These are phyloP conservation scores for Harlomillsia oculata DNA, from an alignment of 1,140 invertebrate genomes.

Conservation along the genomic window DNA sequence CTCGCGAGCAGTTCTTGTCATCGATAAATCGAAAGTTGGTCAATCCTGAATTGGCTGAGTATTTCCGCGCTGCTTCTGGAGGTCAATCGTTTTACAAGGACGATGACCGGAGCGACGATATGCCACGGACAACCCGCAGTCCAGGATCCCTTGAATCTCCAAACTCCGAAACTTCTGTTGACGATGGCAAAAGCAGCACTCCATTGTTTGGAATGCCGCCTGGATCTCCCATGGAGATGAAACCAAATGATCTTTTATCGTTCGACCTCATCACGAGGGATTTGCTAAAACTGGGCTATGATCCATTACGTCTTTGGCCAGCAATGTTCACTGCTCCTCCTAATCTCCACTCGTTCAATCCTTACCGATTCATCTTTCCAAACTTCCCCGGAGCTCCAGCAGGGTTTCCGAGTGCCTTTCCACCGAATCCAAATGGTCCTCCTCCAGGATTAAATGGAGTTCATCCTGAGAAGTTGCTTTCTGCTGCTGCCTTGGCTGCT, in stretches of 20 bases:
- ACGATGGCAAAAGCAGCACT: slow-evolving; percentile 25
- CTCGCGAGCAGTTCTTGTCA: slow-evolving; percentile 31
- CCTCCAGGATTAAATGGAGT: slow-evolving; percentile 7
- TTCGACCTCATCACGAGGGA: slow-evolving; percentile 34
- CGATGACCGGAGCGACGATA: slow-evolving; percentile 22
- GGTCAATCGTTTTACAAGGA: slow-evolving; percentile 22
- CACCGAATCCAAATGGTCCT: slow-evolving; percentile 8
- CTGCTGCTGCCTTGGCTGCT: slow-evolving; percentile 20
- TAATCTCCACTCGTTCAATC: slow-evolving; percentile 33
- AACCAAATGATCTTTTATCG: slow-evolving; percentile 33
- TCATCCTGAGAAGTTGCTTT: slow-evolving; percentile 18
- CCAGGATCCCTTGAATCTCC: slow-evolving; percentile 35
- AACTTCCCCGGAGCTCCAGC: slow-evolving; percentile 25
- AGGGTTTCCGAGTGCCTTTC: slow-evolving; percentile 14
- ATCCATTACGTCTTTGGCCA: slow-evolving; percentile 34
- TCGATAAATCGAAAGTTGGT: slow-evolving; percentile 30
- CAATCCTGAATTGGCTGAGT: slow-evolving; percentile 31
- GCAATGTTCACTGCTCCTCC: slow-evolving; percentile 32
- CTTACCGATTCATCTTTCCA: slow-evolving; percentile 35
- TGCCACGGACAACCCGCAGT: slow-evolving; percentile 23
- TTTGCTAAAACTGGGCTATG: slow-evolving; percentile 34
- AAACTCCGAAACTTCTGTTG: slow-evolving; percentile 32
- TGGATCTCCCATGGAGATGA: slow-evolving; percentile 34
- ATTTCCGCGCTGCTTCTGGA: slow-evolving; percentile 25
- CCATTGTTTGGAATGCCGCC: slow-evolving; percentile 30